Evolutionary conservation across 2,888 invertebrate species (phyloP).

Genomic region (Machimus atricapillus): DNA sequence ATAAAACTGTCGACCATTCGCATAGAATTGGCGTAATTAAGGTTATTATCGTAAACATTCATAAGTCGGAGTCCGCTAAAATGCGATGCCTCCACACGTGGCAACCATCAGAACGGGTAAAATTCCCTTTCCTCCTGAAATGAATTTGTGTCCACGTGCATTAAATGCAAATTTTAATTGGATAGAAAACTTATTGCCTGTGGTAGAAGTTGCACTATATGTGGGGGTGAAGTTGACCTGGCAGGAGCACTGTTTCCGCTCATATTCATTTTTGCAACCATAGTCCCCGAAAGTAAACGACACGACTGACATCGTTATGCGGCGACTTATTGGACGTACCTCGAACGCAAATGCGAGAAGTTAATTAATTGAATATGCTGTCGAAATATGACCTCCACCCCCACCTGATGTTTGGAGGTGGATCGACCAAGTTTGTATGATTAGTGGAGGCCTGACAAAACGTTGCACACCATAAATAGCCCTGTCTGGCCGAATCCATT

Average conservation of each 20-base stretch:
- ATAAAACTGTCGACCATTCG: not conserved
- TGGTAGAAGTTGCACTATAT: not conserved
- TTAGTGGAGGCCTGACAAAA: not conserved
- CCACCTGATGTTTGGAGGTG: not conserved
- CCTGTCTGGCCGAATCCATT: not conserved
- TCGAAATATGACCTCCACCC: not conserved
- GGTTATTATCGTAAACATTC: not conserved
- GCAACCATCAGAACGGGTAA: not conserved
- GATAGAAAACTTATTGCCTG: slow-evolving; percentile 9
- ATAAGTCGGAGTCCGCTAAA: not conserved
- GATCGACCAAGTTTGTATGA: not conserved
- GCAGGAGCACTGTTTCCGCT: not conserved
- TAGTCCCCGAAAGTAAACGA: not conserved
- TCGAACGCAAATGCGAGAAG: not conserved
- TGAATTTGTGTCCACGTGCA: not conserved
- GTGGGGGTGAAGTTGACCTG: not conserved
- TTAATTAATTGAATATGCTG: not conserved
- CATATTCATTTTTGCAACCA: not conserved
- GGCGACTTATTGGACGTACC: not conserved
- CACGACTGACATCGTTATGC: not conserved
- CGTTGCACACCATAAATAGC: not conserved
- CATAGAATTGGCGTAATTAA: not conserved
- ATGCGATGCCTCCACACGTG: not conserved
- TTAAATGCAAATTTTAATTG: slow-evolving; percentile 27
- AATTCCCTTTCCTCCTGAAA: not conserved